These are phyloP conservation scores for Pipistrellus nathusii DNA, from an alignment of 2,797 vertebrate species.

Conservation along the genomic window DNA sequence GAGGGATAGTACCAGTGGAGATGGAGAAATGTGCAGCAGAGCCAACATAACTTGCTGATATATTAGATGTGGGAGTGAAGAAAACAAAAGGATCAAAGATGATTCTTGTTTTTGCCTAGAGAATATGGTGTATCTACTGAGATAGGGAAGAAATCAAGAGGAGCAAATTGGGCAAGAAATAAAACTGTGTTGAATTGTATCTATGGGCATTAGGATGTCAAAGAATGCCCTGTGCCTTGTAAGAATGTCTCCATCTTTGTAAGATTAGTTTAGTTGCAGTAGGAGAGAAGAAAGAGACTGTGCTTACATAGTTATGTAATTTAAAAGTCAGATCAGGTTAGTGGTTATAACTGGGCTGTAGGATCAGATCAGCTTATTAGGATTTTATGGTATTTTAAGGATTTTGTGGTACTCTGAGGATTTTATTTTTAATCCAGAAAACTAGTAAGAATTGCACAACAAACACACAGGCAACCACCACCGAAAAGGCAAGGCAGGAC, in stretches of 20 bases:
- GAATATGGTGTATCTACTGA: not conserved
- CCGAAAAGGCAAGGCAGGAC: not conserved
- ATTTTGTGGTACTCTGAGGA: not conserved
- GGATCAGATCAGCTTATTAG: not conserved
- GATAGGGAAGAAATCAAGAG: not conserved
- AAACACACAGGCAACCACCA: not conserved
- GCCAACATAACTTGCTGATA: not conserved
- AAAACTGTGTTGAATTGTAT: not conserved
- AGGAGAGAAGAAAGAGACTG: not conserved
- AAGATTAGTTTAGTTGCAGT: not conserved
- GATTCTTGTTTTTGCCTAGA: not conserved
- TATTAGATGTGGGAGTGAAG: not conserved
- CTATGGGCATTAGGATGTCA: not conserved
- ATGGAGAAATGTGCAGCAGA: not conserved
- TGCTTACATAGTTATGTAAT: not conserved
- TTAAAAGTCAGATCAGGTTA: not conserved
- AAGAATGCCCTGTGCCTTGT: not conserved
- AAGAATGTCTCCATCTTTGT: not conserved
- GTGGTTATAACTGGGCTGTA: not conserved
- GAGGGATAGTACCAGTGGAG: not conserved
- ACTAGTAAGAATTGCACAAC: not conserved
- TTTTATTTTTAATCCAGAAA: conserved; percentile 41
- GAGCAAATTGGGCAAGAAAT: not conserved
- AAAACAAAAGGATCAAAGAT: not conserved
- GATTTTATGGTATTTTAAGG: not conserved